A percentile compares a stretch with the other conserved stretches of the same genome.
phyloP scores from a whole-genome alignment of 2,888 invertebrate genomes.

The Ephialtes manifestator region DNA sequence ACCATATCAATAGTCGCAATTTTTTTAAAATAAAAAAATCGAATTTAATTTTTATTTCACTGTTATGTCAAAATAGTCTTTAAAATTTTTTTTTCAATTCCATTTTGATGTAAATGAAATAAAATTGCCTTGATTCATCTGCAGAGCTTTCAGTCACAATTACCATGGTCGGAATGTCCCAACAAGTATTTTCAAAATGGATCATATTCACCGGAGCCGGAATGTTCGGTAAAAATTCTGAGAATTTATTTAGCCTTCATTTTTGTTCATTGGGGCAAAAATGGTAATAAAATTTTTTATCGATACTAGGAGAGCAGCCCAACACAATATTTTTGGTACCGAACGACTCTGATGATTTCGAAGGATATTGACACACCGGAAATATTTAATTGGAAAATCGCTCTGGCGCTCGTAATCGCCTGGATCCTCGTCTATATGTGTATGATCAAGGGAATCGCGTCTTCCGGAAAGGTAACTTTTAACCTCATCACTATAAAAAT shows the following conservation, averaged over 20 bases:
- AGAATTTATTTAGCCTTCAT: neutral
- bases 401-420: slow-evolving; percentile 93
- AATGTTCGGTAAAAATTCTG: slow-evolving; percentile 90
- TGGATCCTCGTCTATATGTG: slow-evolving; percentile 98
- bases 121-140: slow-evolving; percentile 52
- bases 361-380: slow-evolving; percentile 95
- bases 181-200: slow-evolving; percentile 93
- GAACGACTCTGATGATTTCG: slow-evolving; percentile 96
- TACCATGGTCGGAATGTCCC: slow-evolving; percentile 97
- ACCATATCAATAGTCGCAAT: too few relatives aligned
- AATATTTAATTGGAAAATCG: slow-evolving; percentile 97
- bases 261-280: neutral
- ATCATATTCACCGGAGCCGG: slow-evolving; percentile 92
- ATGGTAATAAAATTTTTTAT: neutral
- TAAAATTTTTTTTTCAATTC: too few relatives aligned
- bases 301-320: slow-evolving; percentile 92
- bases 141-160: slow-evolving; percentile 95
- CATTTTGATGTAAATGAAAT: neutral
- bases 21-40: too few relatives aligned
- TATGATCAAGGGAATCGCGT: slow-evolving; percentile 99
- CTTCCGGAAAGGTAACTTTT: slow-evolving; percentile 94
- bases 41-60: too few relatives aligned
- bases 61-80: too few relatives aligned
- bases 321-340: slow-evolving; percentile 98
- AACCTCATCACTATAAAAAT: neutral